Evolutionary conservation across 1,140 invertebrate species (phyloP), one percentile per base, ranked within the genome.

Genomic region (Nymphalis io): DNA sequence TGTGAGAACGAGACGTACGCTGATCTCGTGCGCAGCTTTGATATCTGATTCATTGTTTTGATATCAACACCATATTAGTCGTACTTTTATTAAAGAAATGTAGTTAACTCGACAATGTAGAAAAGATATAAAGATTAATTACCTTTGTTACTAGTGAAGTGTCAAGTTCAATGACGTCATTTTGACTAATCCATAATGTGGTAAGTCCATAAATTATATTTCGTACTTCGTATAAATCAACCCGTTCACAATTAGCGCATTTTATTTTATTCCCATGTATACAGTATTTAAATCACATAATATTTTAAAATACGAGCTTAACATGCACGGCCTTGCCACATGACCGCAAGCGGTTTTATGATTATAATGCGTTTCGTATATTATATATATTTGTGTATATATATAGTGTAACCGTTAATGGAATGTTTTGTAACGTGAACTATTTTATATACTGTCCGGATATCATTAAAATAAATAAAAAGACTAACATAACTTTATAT

Each of bases 101-200:
- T 33, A 6, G 27, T 33, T 33, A n/a, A 16, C 44, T 46, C 44
- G 3, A 18, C 44, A n/a, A 20, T 10, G 40, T 42, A 51, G 6
- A 51, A 18, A 51, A 5, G 46, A 51, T 20, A 51, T 20, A 18
- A 51, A 20, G 5, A 18, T 18, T 42, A 42, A 46, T 8, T 20
- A 51, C 46, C 46, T 51, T 1, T 3, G 11, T 21, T 51, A 23
- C 23, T 2, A 38, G 60, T 51, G 44, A 39, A 63, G 60, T 21
- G 23, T 33, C 44, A 18, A 16, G 39, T 44, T 42, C 8, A 33
- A 23, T 21, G 18, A 15, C 23, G 18, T 20, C 33, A 46, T 23
- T 16, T 42, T 48, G 42, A 39, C 27, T 16, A 0, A 63, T 20
- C 46, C 38, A 63, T 6, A 63, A 63, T 63, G 60, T 63, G 60